Conservation (phyloP, 2,113 vertebrate genomes). For the Gobiocypris rarus region DNA sequence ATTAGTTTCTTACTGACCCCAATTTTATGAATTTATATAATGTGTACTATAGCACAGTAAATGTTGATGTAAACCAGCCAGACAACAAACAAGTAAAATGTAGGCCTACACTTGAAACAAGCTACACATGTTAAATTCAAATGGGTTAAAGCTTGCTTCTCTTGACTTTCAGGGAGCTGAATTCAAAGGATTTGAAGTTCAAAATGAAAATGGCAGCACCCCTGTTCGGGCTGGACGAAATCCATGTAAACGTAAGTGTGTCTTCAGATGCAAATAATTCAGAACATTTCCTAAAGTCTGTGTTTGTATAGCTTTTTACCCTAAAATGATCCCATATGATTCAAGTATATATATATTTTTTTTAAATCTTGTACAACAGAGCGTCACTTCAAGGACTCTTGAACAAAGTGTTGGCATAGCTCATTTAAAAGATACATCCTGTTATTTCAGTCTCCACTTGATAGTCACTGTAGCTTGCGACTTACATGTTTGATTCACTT, state of each 20-base stretch:
- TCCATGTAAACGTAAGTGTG: conserved; percentile 82
- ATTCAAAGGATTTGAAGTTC: conserved; percentile 85
- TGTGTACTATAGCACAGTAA: neutral
- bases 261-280: neutral
- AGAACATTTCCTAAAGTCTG: neutral
- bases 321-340: neutral
- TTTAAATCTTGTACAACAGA: neutral
- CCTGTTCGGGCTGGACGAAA: conserved; percentile 75
- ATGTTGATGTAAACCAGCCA: neutral
- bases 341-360: too few species aligned
- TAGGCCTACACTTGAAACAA: neutral
- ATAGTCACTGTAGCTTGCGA: neutral
- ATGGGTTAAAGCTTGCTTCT: conserved; percentile 52
- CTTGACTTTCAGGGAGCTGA: conserved; percentile 77
- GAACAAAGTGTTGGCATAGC: neutral
- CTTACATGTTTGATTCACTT: neutral
- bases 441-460: neutral
- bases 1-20: neutral
- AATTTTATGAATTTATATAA: neutral
- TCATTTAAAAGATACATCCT: neutral
- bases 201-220: conserved; percentile 74
- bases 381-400: neutral
- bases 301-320: conserved; percentile 5
- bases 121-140: neutral
- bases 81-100: neutral